phyloP scores from a whole-genome alignment of 1,140 invertebrate genomes.

The Andrena cerasifolii region DNA sequence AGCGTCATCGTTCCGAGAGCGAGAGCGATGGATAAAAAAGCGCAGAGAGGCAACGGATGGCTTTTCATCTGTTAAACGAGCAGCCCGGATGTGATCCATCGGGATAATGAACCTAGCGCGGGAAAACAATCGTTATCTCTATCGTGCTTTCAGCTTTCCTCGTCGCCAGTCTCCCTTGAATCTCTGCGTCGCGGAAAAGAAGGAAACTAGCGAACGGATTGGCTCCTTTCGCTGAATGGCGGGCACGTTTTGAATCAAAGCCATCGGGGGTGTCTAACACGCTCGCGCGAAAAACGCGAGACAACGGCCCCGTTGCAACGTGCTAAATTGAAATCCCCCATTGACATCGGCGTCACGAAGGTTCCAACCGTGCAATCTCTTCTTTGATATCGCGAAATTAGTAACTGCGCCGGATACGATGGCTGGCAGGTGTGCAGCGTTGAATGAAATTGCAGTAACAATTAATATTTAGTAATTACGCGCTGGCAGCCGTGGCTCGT shows the following conservation, averaged over 20 bases:
- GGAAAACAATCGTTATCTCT: no score
- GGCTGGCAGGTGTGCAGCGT: no score
- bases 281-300: neutral
- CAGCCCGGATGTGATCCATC: no score
- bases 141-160: no score
- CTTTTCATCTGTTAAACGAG: no score
- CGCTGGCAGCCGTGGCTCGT: neutral
- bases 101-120: no score
- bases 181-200: no score
- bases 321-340: neutral
- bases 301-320: neutral
- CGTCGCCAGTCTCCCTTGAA: no score
- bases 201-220: no score
- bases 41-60: neutral
- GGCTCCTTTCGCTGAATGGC: no score
- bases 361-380: neutral
- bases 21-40: neutral
- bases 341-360: neutral
- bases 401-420: neutral
- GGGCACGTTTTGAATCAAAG: no score
- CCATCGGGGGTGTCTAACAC: no score
- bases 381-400: neutral
- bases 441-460: neutral
- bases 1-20: neutral
- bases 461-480: constrained; percentile 13